Conservation (phyloP, 2,113 vertebrate genomes). For the Andinoacara biseriatus region DNA sequence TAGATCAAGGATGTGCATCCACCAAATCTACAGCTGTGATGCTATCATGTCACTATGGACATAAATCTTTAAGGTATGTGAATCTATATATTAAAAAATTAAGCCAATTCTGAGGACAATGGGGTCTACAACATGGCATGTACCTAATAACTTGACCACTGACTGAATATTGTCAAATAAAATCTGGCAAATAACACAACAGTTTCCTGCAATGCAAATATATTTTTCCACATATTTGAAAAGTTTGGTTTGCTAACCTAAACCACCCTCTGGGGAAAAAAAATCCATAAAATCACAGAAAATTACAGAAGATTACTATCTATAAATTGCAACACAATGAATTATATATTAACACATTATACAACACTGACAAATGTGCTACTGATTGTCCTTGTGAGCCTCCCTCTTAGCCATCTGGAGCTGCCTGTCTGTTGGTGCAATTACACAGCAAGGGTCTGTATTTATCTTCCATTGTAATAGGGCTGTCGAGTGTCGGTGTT, state of each 20-base stretch:
- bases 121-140: too few species aligned
- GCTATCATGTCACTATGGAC: too few species aligned
- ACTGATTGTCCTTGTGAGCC: constrained; percentile 1
- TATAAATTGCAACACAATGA: constrained; percentile 3
- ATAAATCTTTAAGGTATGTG: too few species aligned
- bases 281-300: neutral
- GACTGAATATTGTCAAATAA: too few species aligned
- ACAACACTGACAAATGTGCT: constrained; percentile 5
- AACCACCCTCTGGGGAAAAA: neutral
- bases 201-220: too few species aligned
- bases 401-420: constrained; percentile 15
- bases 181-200: too few species aligned
- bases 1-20: too few species aligned
- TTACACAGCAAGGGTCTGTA: constrained; percentile 5
- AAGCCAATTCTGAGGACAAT: too few species aligned
- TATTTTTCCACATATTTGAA: neutral
- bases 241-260: neutral
- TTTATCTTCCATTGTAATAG: neutral
- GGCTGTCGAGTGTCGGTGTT: neutral
- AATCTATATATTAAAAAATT: too few species aligned
- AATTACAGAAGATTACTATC: neutral
- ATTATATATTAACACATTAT: constrained; percentile 8
- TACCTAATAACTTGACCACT: too few species aligned
- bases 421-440: constrained; percentile 7
- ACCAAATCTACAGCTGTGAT: too few species aligned